Evolutionary conservation across 2,797 vertebrate genomes (phyloP), one percentile per base, ranked within the genome.

Genomic region (Poliocrania exsul): DNA sequence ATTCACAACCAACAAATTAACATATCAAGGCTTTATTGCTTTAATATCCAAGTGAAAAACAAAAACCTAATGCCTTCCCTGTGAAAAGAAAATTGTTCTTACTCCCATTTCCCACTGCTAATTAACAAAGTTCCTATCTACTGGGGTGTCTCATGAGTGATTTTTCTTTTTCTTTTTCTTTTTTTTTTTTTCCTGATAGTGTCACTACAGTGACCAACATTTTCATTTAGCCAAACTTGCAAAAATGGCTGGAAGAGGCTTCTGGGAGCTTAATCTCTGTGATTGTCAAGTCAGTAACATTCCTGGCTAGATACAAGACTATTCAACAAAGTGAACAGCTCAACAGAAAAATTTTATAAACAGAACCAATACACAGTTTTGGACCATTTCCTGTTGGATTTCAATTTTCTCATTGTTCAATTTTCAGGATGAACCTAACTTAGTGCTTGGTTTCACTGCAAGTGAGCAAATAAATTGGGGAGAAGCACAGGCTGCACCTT

Each of bases 41-140:
- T 91, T 92, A 93, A 92, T 95, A 94, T 69, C 42, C 62, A 79
- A 86, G 54, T 46, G n/a, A 91, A 92, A 96, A 92, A 5, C 79
- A 89, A 93, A 96, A 93, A 25, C 38, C 28, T 91, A 83, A 83
- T 84, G 80, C 71, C 66, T 95, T 81, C 31, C 38, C 17, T 24
- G 35, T 78, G 85, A 93, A 81, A 94, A 94, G 92, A 91, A 96
- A 96, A 94, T 92, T 93, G 69, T 91, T 91, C 81, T 71, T 92
- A 53, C 72, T 96, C 92, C 92, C 81, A 78, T 94, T 96, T 96
- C 84, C 84, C 84, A 78, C 19, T 92, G 94, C 64, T 94, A 89
- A 92, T 95, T 95, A 94, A 33, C 33, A 21, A 81, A 67, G 42
- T 81, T 94, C 35, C 33, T 64, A 2, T 74, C 65, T 91, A 28